Evolutionary conservation across 2,888 invertebrate species (phyloP).

Genomic region (Fragum whitleyi): DNA sequence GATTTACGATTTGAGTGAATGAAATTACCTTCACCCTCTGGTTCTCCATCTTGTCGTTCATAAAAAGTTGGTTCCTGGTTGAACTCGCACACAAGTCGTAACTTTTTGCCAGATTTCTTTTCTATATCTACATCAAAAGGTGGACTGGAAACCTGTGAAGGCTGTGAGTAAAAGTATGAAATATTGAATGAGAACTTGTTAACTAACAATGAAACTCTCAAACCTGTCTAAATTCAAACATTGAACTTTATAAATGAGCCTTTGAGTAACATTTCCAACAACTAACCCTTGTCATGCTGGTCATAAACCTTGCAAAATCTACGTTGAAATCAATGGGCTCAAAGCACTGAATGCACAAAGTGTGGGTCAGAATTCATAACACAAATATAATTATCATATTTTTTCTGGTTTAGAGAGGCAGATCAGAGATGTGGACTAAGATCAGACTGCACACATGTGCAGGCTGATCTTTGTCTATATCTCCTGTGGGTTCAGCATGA

Average conservation of each 20-base stretch:
- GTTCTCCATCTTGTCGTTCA: conserved; percentile 74
- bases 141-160: conserved; percentile 93
- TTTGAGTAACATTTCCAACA: too few relatives aligned
- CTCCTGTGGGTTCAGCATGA: not conserved
- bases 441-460: too few relatives aligned
- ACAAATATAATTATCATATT: too few relatives aligned
- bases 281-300: too few relatives aligned
- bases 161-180: conserved; percentile 80
- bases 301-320: too few relatives aligned
- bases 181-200: not conserved
- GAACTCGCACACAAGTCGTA: conserved; percentile 95
- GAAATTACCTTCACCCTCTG: conserved; percentile 2
- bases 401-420: too few relatives aligned
- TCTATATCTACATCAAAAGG: conserved; percentile 95
- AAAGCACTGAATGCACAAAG: too few relatives aligned
- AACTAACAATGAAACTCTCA: not conserved
- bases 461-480: too few relatives aligned
- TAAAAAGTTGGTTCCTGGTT: conserved; percentile 86
- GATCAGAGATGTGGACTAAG: too few relatives aligned
- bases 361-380: too few relatives aligned
- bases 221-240: not conserved
- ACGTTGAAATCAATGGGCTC: too few relatives aligned
- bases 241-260: not conserved
- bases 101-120: conserved; percentile 90
- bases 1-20: not conserved